A percentile compares a stretch with the other conserved stretches of the same genome.
Conservation (phyloP, 2,888 invertebrate genomes). For the Acanthacorydalis orientalis region DNA sequence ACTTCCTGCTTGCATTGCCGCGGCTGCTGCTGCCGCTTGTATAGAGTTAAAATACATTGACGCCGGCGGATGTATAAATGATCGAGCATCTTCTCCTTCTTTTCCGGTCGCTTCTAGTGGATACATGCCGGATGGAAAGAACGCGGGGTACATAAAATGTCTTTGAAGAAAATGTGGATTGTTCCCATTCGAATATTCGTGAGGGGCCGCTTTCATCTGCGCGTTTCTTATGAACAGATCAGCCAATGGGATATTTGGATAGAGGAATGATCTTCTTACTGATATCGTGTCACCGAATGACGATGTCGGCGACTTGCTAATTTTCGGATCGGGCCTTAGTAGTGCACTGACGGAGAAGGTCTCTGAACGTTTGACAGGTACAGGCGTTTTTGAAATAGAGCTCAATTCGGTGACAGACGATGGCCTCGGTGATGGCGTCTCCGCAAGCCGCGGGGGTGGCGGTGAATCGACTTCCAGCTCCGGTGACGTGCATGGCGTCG, state of each 20-base stretch:
- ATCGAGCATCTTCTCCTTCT: conserved; percentile 21
- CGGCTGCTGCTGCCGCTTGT: conserved; percentile 39
- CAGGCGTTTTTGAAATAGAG: conserved; percentile 20
- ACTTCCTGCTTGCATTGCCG: conserved; percentile 20
- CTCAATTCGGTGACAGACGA: conserved; percentile 23
- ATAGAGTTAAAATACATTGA: conserved; percentile 49
- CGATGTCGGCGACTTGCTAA: conserved; percentile 18
- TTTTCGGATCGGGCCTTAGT: conserved; percentile 53
- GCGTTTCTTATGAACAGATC: conserved; percentile 40
- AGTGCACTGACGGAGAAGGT: conserved; percentile 72
- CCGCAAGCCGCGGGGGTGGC: conserved; percentile 32
- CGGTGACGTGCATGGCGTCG: conserved; percentile 36
- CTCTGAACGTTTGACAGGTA: conserved; percentile 52
- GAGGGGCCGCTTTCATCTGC: conserved; percentile 21
- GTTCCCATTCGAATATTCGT: conserved; percentile 17
- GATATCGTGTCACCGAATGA: conserved; percentile 31
- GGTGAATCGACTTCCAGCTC: conserved; percentile 66
- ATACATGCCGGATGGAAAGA: conserved; percentile 34
- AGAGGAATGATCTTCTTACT: conserved; percentile 40
- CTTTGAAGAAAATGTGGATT: conserved; percentile 23
- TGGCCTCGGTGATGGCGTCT: conserved; percentile 35
- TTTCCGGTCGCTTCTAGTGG: conserved; percentile 23
- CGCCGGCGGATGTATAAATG: conserved; percentile 29
- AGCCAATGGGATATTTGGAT: conserved; percentile 42
- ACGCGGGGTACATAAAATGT: conserved; percentile 33